Conservation (phyloP, 2,888 invertebrate species). For the Ephialtes manifestator region DNA sequence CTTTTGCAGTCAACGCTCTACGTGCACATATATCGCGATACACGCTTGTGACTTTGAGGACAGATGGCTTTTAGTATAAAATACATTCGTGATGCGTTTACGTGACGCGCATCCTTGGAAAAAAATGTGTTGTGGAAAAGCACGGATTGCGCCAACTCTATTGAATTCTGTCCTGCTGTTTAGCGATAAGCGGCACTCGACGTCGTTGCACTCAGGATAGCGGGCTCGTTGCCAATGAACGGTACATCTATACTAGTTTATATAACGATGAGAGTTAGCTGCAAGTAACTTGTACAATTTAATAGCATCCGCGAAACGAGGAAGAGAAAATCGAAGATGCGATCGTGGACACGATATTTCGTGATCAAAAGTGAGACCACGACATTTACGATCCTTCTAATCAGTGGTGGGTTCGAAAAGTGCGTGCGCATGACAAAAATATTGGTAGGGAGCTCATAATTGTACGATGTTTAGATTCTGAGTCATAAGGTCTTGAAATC, state of each 20-base stretch:
- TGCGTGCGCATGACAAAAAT: background rate
- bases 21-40: background rate
- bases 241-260: slow-evolving; percentile 12
- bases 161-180: background rate
- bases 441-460: background rate
- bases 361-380: background rate
- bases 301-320: background rate
- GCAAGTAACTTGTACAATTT: background rate
- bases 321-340: slow-evolving; percentile 20
- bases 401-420: background rate
- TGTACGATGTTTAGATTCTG: background rate
- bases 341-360: background rate
- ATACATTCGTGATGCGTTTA: slow-evolving; percentile 19
- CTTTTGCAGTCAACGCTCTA: background rate
- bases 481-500: background rate
- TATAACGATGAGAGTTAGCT: slow-evolving; percentile 8
- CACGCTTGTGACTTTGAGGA: slow-evolving; percentile 10
- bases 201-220: slow-evolving; percentile 25
- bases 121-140: slow-evolving; percentile 22
- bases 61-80: too few relatives aligned
- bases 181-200: slow-evolving; percentile 46
- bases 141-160: slow-evolving; percentile 27
- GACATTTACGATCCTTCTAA: background rate
- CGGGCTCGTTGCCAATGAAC: slow-evolving; percentile 18
- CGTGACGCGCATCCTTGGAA: slow-evolving; percentile 34